Base-by-base conservation (phyloP, 2,797 vertebrate genomes). In the Balearica regulorum region DNA sequence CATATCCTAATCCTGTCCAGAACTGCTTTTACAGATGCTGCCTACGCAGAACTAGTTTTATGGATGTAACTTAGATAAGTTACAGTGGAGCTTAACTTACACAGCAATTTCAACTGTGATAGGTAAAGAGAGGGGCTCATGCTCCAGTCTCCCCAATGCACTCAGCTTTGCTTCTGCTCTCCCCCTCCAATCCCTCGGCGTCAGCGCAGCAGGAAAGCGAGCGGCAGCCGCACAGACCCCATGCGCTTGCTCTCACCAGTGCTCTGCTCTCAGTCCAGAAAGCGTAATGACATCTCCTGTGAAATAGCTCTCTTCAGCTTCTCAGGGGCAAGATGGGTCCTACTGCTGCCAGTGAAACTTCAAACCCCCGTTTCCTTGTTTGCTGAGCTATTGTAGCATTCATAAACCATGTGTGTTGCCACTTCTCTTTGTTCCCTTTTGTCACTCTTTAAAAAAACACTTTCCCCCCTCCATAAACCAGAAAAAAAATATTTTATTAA, bases 161-260 rank as follows among this genome's bases (percentile, higher is more conserved):
- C 58, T 48, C 64, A 21, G 41, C 29, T 71, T 57, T 68, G 31
- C 65, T 77, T 44, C 60, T 41, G 17, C 39, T 73, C 58, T 10
- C 54, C 13, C 3, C 24, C 31, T 35, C 55, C 43, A 39, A 58
- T 39, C 20, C 54, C 37, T 39, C 0, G 0, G 7, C 0, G 0
- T 7, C 11, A 25, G 43, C 15, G 53, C 46, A 37, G n/a, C n/a
- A 46, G 64, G 7, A 5, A 7, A 43, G 19, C 0, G 1, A 62
- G 43, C 8, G 57, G 58, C 29, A 37, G 28, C 20, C 64, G 13
- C 29, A 48, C 15, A 5, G 20, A 28, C 10, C 1, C 0, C 49
- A 13, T 4, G 5, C 0, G 0, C 37, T 49, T 35, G 28, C 9
- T 61, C 25, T 81, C 53, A 61, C 24, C 37, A 6, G 31, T 9